These are phyloP conservation scores for Spheniscus mendiculus DNA, from an alignment of 2,113 vertebrate genomes.

Conservation along the genomic window DNA sequence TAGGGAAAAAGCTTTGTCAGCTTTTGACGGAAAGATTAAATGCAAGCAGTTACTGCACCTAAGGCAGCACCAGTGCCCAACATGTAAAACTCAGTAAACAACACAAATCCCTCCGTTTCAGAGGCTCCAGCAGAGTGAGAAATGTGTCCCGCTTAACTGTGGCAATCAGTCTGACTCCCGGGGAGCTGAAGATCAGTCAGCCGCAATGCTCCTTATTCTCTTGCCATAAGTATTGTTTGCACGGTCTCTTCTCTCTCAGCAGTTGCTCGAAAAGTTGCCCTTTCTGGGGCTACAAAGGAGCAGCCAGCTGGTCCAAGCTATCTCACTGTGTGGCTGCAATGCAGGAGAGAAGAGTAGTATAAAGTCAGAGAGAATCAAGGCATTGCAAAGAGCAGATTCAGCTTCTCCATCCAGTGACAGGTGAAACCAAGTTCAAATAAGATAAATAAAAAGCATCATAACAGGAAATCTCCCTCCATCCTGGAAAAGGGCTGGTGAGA, in stretches of 20 bases:
- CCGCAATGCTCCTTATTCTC: background rate
- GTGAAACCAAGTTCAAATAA: background rate
- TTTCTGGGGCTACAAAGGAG: background rate
- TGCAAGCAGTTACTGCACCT: background rate
- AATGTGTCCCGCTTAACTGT: background rate
- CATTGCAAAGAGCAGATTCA: background rate
- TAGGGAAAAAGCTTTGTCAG: slow-evolving; percentile 34
- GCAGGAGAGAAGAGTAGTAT: background rate
- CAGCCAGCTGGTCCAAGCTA: background rate
- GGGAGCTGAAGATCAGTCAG: background rate
- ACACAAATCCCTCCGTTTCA: background rate
- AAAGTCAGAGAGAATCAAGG: background rate
- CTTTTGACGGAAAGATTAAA: slow-evolving; percentile 44
- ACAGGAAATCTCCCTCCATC: background rate
- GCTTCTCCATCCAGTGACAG: background rate
- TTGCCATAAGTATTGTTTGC: background rate
- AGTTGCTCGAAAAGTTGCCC: background rate
- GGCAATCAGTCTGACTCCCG: background rate
- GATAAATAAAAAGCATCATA: background rate
- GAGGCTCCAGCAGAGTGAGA: background rate
- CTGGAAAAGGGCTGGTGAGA: background rate
- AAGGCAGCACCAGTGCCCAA: background rate
- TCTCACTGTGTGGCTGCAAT: background rate
- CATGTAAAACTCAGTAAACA: background rate
- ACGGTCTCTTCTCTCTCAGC: background rate